Base-by-base conservation (phyloP, 2,113 vertebrate genomes). In the Lates calcarifer region DNA sequence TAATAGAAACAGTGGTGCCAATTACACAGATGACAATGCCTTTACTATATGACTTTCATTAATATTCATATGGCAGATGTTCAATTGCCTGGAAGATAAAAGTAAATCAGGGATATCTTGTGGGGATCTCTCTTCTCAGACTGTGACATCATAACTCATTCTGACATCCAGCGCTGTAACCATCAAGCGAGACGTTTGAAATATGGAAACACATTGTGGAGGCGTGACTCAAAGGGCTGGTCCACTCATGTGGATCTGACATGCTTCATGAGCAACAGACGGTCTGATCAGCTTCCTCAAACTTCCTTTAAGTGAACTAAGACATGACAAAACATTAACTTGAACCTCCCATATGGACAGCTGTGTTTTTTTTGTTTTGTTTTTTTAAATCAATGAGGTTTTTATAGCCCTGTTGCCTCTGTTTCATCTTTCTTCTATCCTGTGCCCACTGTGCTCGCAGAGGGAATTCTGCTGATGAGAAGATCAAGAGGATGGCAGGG, bases 21-120 rank as follows among this genome's bases (percentile, higher is more conserved):
- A 86, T 88, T 84, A 83, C 74, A 80, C 51, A 75, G 56, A 76
- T 65, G 81, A 85, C 72, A 82, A 68, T 84, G 45, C 29, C 58
- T 79, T 84, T 58, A 79, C 71, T 67, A 29, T 28, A 55, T 45
- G 8, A 45, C 79, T 67, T 77, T 73, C 76, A 86, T 93, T 88
- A 89, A 77, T 81, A 87, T 81, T 84, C 79, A 86, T 71, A 53
- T 76, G 74, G 76, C 87, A 89, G 89, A 90, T 91, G 90, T 84
- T 90, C 82, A 87, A 81, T 81, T 80, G 80, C 63, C 74, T 68
- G 56, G 15, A 75, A 63, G 70, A 81, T 88, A 76, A 72, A 77
- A 86, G 64, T 76, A 74, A 86, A 84, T 88, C 83, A 76, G 73
- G 56, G 56, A 39, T 82, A 64, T 84, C 78, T 80, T n/a, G 60